Evolutionary conservation across 2,113 vertebrate genomes (phyloP).

Genomic region (Panthera tigris): DNA sequence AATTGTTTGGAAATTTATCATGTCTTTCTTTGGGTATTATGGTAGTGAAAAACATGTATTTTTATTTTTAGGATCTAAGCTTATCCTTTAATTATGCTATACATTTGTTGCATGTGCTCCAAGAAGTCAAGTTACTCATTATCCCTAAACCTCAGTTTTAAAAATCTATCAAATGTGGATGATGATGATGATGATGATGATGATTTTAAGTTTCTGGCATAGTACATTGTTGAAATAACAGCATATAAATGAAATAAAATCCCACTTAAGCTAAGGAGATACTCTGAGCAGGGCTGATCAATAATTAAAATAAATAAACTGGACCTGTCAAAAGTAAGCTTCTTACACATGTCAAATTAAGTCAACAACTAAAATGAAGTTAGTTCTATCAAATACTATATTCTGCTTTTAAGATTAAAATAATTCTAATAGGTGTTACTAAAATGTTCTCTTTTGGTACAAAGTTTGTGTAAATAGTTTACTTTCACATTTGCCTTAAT

Average conservation of each 20-base stretch:
- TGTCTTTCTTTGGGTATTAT: background rate
- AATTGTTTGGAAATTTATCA: background rate
- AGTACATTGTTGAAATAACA: background rate
- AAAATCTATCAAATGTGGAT: background rate
- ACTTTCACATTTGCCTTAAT: background rate
- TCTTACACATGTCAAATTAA: background rate
- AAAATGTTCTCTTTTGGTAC: background rate
- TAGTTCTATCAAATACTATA: background rate
- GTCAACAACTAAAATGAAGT: background rate
- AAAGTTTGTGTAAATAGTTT: conserved; percentile 27
- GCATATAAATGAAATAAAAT: background rate
- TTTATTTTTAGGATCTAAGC: background rate
- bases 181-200: background rate
- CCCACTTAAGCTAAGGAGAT: background rate
- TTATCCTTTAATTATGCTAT: background rate
- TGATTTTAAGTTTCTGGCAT: background rate
- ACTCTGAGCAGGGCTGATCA: background rate
- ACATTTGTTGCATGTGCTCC: background rate
- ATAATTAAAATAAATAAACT: background rate
- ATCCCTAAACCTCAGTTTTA: background rate
- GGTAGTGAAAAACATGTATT: background rate
- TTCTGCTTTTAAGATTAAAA: background rate
- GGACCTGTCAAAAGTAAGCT: background rate
- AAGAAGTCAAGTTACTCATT: background rate
- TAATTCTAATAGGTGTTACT: background rate